Conservation (phyloP, 53 echinoderm and acorn worm genomes). For the Holothuria scabra region DNA sequence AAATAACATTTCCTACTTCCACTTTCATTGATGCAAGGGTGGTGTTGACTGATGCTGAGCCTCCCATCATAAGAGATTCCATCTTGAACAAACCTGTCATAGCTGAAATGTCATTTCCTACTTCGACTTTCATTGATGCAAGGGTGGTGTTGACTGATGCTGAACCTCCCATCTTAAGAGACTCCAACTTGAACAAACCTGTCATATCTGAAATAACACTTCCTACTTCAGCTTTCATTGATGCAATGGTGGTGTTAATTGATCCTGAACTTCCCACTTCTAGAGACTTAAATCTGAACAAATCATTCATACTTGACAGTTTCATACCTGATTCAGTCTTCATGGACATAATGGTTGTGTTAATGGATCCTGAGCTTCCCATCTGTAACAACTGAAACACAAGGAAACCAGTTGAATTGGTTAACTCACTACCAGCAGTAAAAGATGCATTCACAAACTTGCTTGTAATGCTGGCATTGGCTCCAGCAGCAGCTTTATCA, state of each 20-base stretch:
- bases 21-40: constrained; percentile 59
- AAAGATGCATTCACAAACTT: constrained; percentile 62
- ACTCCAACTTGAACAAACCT: constrained; percentile 53
- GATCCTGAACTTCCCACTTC: constrained; percentile 37
- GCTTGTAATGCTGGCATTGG: constrained; percentile 37
- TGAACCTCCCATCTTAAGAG: constrained; percentile 25
- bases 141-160: constrained; percentile 62
- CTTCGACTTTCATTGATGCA: constrained; percentile 50
- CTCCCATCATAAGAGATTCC: constrained; percentile 23
- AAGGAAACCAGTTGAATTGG: constrained; percentile 57
- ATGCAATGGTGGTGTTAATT: constrained; percentile 65
- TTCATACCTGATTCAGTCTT: constrained; percentile 63
- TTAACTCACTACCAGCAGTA: constrained; percentile 48
- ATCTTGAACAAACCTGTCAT: constrained; percentile 58
- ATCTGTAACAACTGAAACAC: constrained; percentile 48
- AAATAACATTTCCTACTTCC: constrained; percentile 37
- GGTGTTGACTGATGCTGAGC: constrained; percentile 52
- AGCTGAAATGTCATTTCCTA: constrained; percentile 43
- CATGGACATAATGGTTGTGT: constrained; percentile 61
- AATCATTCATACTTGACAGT: constrained; percentile 31
- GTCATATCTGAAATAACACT: constrained; percentile 50
- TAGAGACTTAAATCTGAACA: constrained; percentile 50
- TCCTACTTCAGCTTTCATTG: constrained; percentile 41
- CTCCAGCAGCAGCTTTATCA: constrained; percentile 41
- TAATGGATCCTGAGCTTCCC: constrained; percentile 54